phyloP scores from a whole-genome alignment of 2,888 invertebrate species.

The Nysson spinosus region DNA sequence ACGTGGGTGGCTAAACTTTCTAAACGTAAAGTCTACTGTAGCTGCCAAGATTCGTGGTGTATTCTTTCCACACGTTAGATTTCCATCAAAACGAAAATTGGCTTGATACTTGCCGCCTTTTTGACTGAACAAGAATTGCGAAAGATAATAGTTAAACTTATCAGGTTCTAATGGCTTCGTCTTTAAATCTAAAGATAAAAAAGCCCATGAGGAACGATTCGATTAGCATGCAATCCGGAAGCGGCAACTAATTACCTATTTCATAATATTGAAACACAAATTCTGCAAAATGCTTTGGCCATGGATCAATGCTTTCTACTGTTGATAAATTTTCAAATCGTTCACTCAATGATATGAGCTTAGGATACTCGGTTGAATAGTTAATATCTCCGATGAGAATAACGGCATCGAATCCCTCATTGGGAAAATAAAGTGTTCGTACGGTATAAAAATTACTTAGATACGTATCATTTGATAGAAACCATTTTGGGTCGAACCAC shows the following conservation, averaged over 20 bases:
- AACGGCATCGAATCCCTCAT: constrained; percentile 82
- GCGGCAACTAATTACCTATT: constrained; percentile 77
- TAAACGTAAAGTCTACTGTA: constrained; percentile 82
- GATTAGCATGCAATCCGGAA: too few relatives aligned
- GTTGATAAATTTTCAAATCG: constrained; percentile 79
- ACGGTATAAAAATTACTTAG: constrained; percentile 81
- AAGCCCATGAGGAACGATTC: background rate
- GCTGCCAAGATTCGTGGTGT: constrained; percentile 81
- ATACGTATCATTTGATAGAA: constrained; percentile 85
- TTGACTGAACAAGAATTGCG: constrained; percentile 85
- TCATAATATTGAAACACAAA: constrained; percentile 81
- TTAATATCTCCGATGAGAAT: constrained; percentile 83
- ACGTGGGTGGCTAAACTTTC: constrained; percentile 81
- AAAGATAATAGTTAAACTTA: constrained; percentile 82
- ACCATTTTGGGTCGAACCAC: constrained; percentile 89
- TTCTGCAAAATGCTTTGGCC: constrained; percentile 83
- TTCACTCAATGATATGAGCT: constrained; percentile 80
- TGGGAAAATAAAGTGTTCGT: constrained; percentile 82
- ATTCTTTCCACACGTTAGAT: constrained; percentile 82
- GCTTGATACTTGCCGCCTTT: constrained; percentile 84
- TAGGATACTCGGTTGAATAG: constrained; percentile 81
- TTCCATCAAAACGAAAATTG: constrained; percentile 82
- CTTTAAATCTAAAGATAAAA: constrained; percentile 77
- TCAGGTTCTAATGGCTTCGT: constrained; percentile 77
- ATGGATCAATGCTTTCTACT: constrained; percentile 80